Percentiles rank a stretch among this genome's conserved stretches.
phyloP scores from a whole-genome alignment of 2,888 invertebrate species.

The Epistrophe eligans region DNA sequence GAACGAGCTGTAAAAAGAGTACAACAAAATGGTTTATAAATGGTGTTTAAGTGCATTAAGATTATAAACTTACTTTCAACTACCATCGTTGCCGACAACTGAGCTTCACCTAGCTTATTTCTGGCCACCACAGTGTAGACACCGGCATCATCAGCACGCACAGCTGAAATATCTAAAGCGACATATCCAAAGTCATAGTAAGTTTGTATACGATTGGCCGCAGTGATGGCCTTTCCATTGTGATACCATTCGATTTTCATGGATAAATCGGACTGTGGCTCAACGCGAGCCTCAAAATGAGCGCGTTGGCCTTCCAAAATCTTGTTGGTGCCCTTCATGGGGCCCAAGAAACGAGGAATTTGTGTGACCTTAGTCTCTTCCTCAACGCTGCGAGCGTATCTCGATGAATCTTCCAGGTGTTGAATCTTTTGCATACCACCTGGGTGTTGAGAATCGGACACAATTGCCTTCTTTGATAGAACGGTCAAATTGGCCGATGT shows the following conservation, averaged over 20 bases:
- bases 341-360: constrained; percentile 94
- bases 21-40: not conserved
- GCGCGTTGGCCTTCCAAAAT: constrained; percentile 97
- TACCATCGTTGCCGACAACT: constrained; percentile 92
- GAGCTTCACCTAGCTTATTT: constrained; percentile 95
- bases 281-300: constrained; percentile 97
- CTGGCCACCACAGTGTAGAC: constrained; percentile 96
- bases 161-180: constrained; percentile 96
- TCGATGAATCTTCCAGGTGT: constrained; percentile 92
- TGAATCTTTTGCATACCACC: constrained; percentile 96
- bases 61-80: constrained; percentile 91
- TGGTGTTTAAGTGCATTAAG: not conserved
- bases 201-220: constrained; percentile 95
- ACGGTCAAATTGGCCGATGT: constrained; percentile 93
- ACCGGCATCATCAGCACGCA: constrained; percentile 96
- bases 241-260: constrained; percentile 98
- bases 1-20: constrained; percentile 89
- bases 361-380: constrained; percentile 91
- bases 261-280: constrained; percentile 96
- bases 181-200: constrained; percentile 99
- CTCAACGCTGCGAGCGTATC: constrained; percentile 88
- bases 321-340: constrained; percentile 95
- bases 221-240: constrained; percentile 95
- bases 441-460: constrained; percentile 96
- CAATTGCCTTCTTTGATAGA: constrained; percentile 92